Evolutionary conservation across 2,888 invertebrate genomes (phyloP).

Genomic region (Drosophila basisetae): DNA sequence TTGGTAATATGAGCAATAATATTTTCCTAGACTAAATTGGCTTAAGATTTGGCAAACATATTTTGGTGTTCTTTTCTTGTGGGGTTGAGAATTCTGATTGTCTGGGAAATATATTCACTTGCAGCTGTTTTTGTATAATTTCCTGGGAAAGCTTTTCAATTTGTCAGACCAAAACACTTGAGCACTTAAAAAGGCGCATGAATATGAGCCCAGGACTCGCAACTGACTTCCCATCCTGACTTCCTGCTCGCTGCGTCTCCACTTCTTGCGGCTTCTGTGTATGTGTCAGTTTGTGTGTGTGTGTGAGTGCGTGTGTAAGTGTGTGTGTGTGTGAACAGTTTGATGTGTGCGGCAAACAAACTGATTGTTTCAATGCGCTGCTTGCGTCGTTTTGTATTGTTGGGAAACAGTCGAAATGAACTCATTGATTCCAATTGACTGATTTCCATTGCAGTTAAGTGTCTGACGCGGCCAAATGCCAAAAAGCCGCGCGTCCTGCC

Average conservation of each 20-base stretch:
- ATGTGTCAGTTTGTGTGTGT: slow-evolving; percentile 11
- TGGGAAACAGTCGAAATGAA: slow-evolving; percentile 83
- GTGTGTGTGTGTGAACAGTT: slow-evolving; percentile 54
- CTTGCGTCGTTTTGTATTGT: slow-evolving; percentile 66
- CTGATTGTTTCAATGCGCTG: slow-evolving; percentile 75
- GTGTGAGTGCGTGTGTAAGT: background rate
- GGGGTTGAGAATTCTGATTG: slow-evolving; percentile 17
- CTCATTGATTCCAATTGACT: slow-evolving; percentile 85
- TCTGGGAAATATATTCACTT: slow-evolving; percentile 61
- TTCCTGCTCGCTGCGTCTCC: slow-evolving; percentile 15
- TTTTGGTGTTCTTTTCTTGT: slow-evolving; percentile 4
- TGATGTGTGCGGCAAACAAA: slow-evolving; percentile 78
- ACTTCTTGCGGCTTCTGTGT: slow-evolving; percentile 7
- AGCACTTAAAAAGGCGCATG: slow-evolving; percentile 81
- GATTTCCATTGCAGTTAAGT: slow-evolving; percentile 84
- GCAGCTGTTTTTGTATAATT: slow-evolving; percentile 66
- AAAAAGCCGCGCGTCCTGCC: slow-evolving; percentile 53
- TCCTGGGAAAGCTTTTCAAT: slow-evolving; percentile 75
- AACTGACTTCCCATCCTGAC: slow-evolving; percentile 20
- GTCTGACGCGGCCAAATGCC: slow-evolving; percentile 79
- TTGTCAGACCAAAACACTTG: slow-evolving; percentile 67
- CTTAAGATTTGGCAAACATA: slow-evolving; percentile 36
- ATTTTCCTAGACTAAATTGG: slow-evolving; percentile 56
- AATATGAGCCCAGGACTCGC: slow-evolving; percentile 51
- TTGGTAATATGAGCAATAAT: slow-evolving; percentile 59